Evolutionary conservation across 64 coral and sea anemone species (phyloP), one percentile per base, ranked within the genome.

Genomic region (Astreopora myriophthalma): DNA sequence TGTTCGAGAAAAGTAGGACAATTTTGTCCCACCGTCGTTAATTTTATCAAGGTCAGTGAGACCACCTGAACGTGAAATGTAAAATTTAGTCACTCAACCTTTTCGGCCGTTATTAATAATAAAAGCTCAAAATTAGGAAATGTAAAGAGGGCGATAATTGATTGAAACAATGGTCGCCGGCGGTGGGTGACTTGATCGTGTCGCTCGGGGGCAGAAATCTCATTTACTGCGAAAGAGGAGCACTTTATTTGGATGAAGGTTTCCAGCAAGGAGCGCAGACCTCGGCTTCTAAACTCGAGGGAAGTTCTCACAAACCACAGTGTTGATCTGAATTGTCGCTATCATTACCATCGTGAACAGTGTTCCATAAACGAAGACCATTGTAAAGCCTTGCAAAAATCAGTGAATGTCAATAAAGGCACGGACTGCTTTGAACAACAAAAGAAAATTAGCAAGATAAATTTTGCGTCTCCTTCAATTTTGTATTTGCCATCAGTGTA

Each of bases 111-210:
- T 37, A 5, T 73, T 73, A 37, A 73, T 0, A 20, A 36, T n/a
- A 64, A 39, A 64, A 25, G 33, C 30, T 61, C n/a, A n/a, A 35
- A 38, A 64, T 38, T 73, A 64, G 79, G 76, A 83, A 83, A 38
- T 37, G 22, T 29, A 64, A 63, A 83, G 52, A 83, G 79, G 35
- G 79, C 8, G 79, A 1, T 26, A 83, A 83, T 63, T 82, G 22
- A 52, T 82, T 27, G 51, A 63, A 82, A 82, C 79, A 83, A 83
- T 64, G 13, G 30, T 22, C 37, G 65, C 65, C 38, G 17, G 30
- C 38, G 11, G 20, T 20, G 79, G 79, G 79, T 23, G 57, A 83
- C 19, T 62, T 35, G 34, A 19, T 12, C 14, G 23, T 34, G 22
- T n/a, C 38, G 32, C 79, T 30, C 57, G 33, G 0, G 57, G 55